Base-by-base conservation (phyloP, 2,113 vertebrate species). In the Eupsittula cactorum region DNA sequence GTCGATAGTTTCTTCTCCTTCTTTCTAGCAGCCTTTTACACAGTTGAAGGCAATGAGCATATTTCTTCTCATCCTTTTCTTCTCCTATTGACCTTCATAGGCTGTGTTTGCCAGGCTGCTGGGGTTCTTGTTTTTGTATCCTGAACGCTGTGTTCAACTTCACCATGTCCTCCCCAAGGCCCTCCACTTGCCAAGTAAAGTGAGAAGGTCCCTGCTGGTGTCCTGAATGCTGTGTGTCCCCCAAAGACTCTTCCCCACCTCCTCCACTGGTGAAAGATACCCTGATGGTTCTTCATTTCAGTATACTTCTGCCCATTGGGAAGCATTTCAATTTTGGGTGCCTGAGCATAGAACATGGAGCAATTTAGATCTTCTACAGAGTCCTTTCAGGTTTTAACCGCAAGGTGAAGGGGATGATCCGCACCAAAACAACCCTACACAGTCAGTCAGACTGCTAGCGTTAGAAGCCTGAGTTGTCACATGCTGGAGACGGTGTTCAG, bases 141-240 rank as follows among this genome's bases (percentile, higher is more conserved):
- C 71, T 49, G 46, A 49, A 16, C 13, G 37, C 31, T 42, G 23
- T 23, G 10, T 71, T 68, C 39, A n/a, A 13, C 37, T 52, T 83
- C 0, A 0, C 14, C 29, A 11, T 1, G 1, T 75, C 33, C 7
- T 64, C 42, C 17, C 53, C 1, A 4, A 68, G 33, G 29, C 25
- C 18, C 25, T 86, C 31, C 7, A 7, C 71, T 73, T 18, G 5
- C 21, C 19, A n/a, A 35, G 16, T 21, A 42, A 64, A 46, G 18
- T 3, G 9, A 57, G 37, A 35, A 68, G 41, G 33, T 39, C 47
- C 46, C 60, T 74, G 60, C 47, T 57, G 12, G 2, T 6, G 28
- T 29, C 59, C 11, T 41, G 19, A 16, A 9, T 6, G 12, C 42
- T 50, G 6, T 16, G 9, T 20, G 15, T 47, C 29, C 35, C 68